Base-by-base conservation (phyloP, 2,888 invertebrate species). In the Unio pictorum region DNA sequence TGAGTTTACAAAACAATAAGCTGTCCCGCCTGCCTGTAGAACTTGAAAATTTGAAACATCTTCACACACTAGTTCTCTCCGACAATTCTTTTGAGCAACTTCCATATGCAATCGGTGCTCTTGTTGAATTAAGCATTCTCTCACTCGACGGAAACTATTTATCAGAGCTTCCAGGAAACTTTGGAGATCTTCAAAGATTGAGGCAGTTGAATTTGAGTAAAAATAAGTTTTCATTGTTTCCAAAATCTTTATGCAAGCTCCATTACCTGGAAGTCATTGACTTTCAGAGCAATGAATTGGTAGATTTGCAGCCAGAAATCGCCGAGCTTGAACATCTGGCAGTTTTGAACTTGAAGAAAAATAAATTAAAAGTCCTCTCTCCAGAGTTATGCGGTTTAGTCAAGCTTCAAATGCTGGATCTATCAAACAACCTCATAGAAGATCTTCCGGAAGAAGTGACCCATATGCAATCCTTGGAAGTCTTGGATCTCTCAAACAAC, bases 381-480 rank as follows among this genome's bases (percentile, higher is more conserved):
- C 56, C 72, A 3, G 84, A 84, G 57, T 61, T 88, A n/a, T 84
- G 87, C 68, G 58, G 66, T 4, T 68, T 87, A 15, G 54, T 61
- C 11, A 67, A 76, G 28, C 69, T 88, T 26, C 76, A 82, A 55
- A 71, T 78, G 60, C 58, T 86, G 7, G 84, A 88, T 66, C 63
- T 88, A 34, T 78, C 86, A 7, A 72, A 78, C 64, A 88, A 88
- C 71, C 54, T 66, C 8, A 30, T 88, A 6, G 78, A 76, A 18
- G 82, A 84, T 18, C 72, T 86, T 28, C 86, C 87, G 3, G 84
- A 84, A 60, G 96, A 96, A 15, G 95, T 97, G 93, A 96, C 96
- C 78, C 94, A 96, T 83, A 91, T 98, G 65, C 58, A 34, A 15
- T 56, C 65, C 8, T 73, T 88, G 17, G 69, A 70, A 4, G 83